Evolutionary conservation across 2,888 invertebrate genomes (phyloP).

Genomic region (Brachypterus glaber): DNA sequence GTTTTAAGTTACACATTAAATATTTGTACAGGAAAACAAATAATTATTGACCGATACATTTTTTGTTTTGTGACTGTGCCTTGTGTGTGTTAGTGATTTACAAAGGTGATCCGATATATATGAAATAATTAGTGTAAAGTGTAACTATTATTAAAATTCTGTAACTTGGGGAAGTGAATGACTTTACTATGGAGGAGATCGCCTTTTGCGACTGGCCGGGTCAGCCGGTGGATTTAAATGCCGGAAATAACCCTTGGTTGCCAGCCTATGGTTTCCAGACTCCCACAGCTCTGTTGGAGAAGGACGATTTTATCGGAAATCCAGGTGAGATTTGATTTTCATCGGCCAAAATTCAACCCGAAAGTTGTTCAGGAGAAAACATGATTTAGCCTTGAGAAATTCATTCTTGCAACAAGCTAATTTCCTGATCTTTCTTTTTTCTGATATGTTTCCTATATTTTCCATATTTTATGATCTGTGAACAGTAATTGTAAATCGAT

Average conservation of each 20-base stretch:
- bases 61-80: neutral
- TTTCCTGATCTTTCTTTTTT: no score
- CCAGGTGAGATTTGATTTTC: conserved; percentile 47
- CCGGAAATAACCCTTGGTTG: conserved; percentile 66
- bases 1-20: no score
- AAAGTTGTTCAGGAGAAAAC: no score
- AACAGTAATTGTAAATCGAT: no score
- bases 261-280: conserved; percentile 71
- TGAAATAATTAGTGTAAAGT: conserved; percentile 11
- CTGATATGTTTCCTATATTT: no score
- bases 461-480: no score
- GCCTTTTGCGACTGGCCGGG: conserved; percentile 56
- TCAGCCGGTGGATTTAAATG: conserved; percentile 45
- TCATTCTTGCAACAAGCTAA: no score
- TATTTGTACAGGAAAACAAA: neutral
- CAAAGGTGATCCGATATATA: conserved; percentile 14
- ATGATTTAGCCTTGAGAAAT: no score
- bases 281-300: conserved; percentile 46
- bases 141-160: conserved; percentile 20
- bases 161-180: conserved; percentile 33
- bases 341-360: no score
- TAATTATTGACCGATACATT: neutral
- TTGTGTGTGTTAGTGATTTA: conserved; percentile 15
- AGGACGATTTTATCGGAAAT: conserved; percentile 52
- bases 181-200: conserved; percentile 49